Base-by-base conservation (phyloP, 1,140 invertebrate species). In the Nasonia giraulti region DNA sequence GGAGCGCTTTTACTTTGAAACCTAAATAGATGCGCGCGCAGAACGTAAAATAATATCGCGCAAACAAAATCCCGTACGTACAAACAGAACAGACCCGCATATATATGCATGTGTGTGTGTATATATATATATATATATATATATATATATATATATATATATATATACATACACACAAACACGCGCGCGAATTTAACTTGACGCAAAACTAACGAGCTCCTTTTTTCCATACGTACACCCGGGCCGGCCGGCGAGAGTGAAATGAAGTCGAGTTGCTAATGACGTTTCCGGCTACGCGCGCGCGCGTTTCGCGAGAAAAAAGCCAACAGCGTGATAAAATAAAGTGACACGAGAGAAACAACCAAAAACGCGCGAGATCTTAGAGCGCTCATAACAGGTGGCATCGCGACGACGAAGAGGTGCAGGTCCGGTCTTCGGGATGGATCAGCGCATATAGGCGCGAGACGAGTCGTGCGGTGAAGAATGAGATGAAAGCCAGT, bases 211-310 rank as follows among this genome's bases (percentile, higher is more conserved):
- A 76, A 76, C 44, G 75, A 76, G 75, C 75, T 76, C 17, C 23
- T 76, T 76, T 76, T 62, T 62, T 14, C 20, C 8, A 50, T 2
- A 17, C 44, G 31, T 37, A 40, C 27, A 27, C 17, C 17, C 12
- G 14, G 17, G 1, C 20, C 17, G 12, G 20, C 27, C 6, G 20
- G 6, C 40, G 40, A n/a, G 50, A 20, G 23, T 12, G 31, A 78
- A 78, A 78, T 44, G 7, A 68, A 66, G 8, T 80, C 55, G 44
- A 80, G 78, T 80, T 69, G 78, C 55, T 80, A 80, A 80, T 80
- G 78, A 80, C 78, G 78, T n/a, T n/a, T 62, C 55, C 68, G 27
- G 40, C 55, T 37, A 37, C 17, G 20, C 76, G 76, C 20, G 31
- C 40, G 20, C 23, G 74, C 3, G 14, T 37, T 6, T 37, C 5